phyloP scores from a whole-genome alignment of 2,113 vertebrate genomes.

The rabbit (Oryctolagus cuniculus) region mOryCun1.1 NC_091439.1:87055501-87056000 shows the following conservation, averaged over 20 bases:
- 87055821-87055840: constrained; percentile 44
- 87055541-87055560: neutral
- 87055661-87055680: neutral
- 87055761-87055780: constrained; percentile 47
- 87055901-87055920: neutral
- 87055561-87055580: neutral
- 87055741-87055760: constrained; percentile 15
- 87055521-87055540: constrained; percentile 6
- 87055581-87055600: neutral
- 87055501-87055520: constrained; percentile 82
- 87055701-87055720: neutral
- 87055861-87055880: neutral
- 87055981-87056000: neutral
- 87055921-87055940: neutral
- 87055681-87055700: constrained; percentile 1
- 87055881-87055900: neutral
- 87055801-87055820: neutral
- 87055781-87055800: neutral
- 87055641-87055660: constrained; percentile 33
- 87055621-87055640: neutral
- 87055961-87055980: neutral
- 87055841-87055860: constrained; percentile 21
- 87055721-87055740: constrained; percentile 21
- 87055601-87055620: neutral
- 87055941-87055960: neutral